phyloP scores from a whole-genome alignment of 2,888 invertebrate genomes.

The Sphecodes monilicornis region DNA sequence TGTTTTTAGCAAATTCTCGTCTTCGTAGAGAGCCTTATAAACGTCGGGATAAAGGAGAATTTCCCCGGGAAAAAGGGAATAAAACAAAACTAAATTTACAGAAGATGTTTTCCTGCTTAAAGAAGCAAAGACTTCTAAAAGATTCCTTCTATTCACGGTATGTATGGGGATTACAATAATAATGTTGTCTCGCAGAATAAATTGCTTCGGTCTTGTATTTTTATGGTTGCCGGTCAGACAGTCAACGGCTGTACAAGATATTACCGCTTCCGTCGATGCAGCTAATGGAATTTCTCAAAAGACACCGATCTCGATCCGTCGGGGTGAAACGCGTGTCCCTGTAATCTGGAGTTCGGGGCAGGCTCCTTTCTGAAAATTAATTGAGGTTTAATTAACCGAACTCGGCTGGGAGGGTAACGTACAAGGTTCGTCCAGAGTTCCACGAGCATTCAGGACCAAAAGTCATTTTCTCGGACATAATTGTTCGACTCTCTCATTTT shows the following conservation, averaged over 20 bases:
- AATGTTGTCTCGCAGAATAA: not conserved
- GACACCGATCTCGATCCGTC: not conserved
- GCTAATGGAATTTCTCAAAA: not conserved
- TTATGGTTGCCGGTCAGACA: not conserved
- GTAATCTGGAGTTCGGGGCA: not conserved
- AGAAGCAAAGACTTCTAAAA: not conserved
- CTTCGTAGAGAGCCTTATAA: not conserved
- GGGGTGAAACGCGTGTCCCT: not conserved
- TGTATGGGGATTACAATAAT: not conserved
- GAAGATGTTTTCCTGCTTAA: not conserved
- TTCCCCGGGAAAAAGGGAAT: not conserved
- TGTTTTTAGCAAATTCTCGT: not conserved
- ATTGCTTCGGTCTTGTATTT: not conserved
- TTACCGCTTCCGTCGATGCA: not conserved
- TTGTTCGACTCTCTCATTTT: not conserved
- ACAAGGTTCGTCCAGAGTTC: not conserved
- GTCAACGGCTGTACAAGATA: not conserved
- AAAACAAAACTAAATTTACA: not conserved
- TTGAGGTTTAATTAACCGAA: constrained; percentile 26
- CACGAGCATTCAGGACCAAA: not conserved
- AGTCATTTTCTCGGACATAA: not conserved
- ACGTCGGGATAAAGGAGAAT: not conserved
- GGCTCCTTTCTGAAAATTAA: constrained; percentile 1
- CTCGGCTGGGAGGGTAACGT: not conserved
- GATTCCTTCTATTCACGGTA: not conserved